Evolutionary conservation across 2,888 invertebrate species (phyloP).

Genomic region (Drepanosiphum platanoidis): DNA sequence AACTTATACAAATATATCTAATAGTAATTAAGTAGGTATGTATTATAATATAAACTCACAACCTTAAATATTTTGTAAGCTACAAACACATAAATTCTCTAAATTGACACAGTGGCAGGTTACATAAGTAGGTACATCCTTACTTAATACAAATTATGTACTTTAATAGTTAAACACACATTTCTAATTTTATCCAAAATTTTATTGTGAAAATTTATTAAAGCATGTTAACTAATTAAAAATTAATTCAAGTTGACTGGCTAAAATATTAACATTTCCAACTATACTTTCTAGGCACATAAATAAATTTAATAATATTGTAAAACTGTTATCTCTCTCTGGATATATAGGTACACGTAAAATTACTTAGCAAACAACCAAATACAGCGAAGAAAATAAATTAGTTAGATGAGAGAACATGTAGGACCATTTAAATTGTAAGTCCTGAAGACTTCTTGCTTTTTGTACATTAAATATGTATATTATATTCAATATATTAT

Average conservation of each 20-base stretch:
- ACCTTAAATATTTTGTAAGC: no score
- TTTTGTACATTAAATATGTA: not conserved
- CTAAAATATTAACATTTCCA: not conserved
- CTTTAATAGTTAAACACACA: not conserved
- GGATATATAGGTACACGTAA: not conserved
- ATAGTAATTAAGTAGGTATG: no score
- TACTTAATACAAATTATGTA: not conserved
- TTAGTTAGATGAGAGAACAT: not conserved
- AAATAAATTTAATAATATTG: not conserved
- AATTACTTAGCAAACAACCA: not conserved
- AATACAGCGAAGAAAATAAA: not conserved
- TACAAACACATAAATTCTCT: no score
- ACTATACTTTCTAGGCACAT: not conserved
- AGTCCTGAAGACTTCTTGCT: not conserved
- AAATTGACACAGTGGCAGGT: not conserved
- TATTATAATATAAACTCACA: no score
- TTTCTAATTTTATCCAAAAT: not conserved
- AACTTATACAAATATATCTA: no score
- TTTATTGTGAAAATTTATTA: not conserved
- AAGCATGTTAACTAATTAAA: not conserved
- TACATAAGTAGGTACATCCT: not conserved
- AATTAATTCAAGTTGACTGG: not conserved
- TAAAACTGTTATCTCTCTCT: not conserved
- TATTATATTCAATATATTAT: no score
- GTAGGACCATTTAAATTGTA: not conserved